Evolutionary conservation across 1,140 invertebrate species (phyloP).

Genomic region (Copidosoma floridanum): DNA sequence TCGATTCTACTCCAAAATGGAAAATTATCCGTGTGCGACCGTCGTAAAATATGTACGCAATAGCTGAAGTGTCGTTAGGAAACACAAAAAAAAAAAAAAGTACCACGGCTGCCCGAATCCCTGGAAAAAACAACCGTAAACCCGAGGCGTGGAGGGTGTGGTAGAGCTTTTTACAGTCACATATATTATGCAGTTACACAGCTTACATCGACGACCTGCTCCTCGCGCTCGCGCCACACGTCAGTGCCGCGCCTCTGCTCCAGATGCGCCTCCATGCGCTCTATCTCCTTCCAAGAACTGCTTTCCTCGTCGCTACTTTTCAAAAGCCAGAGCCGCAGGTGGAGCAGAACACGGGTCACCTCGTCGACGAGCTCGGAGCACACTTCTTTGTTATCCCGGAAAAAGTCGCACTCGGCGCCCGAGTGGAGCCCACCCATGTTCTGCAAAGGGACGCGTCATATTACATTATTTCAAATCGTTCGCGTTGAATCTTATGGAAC

Average conservation of each 20-base stretch:
- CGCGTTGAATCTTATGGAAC: no score
- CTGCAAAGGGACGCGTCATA: constrained; percentile 43
- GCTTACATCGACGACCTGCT: constrained; percentile 58
- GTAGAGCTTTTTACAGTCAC: not conserved
- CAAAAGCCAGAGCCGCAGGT: constrained; percentile 58
- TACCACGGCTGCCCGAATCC: no score
- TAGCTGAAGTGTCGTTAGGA: no score
- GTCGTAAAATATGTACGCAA: no score
- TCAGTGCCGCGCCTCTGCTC: constrained; percentile 54
- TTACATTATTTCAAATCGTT: no score
- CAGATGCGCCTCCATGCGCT: constrained; percentile 60
- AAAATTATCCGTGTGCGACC: no score
- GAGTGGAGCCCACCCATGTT: constrained; percentile 47
- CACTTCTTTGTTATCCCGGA: constrained; percentile 48
- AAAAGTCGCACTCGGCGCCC: constrained; percentile 57
- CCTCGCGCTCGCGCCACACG: constrained; percentile 57
- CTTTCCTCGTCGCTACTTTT: constrained; percentile 48
- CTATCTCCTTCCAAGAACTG: constrained; percentile 59
- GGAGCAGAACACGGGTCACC: constrained; percentile 55
- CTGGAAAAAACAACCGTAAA: no score
- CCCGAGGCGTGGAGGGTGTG: not conserved
- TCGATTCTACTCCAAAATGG: no score
- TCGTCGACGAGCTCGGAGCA: constrained; percentile 46
- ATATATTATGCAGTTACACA: not conserved
- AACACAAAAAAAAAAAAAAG: no score